Evolutionary conservation across 2,888 invertebrate genomes (phyloP).

Genomic region (Mesoligia furuncula): DNA sequence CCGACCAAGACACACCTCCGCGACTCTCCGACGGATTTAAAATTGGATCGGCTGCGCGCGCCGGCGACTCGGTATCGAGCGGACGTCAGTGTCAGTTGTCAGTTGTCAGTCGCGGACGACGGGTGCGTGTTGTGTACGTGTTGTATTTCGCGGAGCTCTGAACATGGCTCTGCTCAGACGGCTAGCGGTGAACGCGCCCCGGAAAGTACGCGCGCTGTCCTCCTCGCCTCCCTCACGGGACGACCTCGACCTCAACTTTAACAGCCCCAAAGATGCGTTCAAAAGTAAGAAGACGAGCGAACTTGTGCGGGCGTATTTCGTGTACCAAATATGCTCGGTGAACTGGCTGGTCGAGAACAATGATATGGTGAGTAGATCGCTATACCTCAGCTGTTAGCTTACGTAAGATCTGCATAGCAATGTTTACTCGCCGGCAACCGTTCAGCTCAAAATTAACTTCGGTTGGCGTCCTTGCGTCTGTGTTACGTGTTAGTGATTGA

Average conservation of each 20-base stretch:
- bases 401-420: constrained; percentile 78
- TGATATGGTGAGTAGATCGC: constrained; percentile 93
- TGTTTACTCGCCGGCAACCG: constrained; percentile 75
- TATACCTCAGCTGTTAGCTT: constrained; percentile 75
- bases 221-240: constrained; percentile 86
- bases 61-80: constrained; percentile 84
- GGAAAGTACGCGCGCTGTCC: constrained; percentile 80
- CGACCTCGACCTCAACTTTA: constrained; percentile 96
- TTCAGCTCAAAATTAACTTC: constrained; percentile 73
- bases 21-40: constrained; percentile 78
- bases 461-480: constrained; percentile 71
- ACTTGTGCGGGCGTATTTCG: constrained; percentile 96
- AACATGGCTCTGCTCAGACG: constrained; percentile 87
- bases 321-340: constrained; percentile 97
- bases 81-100: constrained; percentile 82
- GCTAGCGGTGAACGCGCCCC: constrained; percentile 82
- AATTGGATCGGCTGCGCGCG: constrained; percentile 88
- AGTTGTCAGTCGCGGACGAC: constrained; percentile 80
- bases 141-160: constrained; percentile 79
- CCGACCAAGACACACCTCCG: constrained; percentile 86
- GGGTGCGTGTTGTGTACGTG: constrained; percentile 79
- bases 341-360: constrained; percentile 97
- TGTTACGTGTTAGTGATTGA: constrained; percentile 61
- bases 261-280: constrained; percentile 97
- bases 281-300: constrained; percentile 98